A percentile compares a stretch with the other conserved stretches of the same genome.
Conservation (phyloP, 2,113 vertebrate genomes). For the Eulemur macaco region DNA sequence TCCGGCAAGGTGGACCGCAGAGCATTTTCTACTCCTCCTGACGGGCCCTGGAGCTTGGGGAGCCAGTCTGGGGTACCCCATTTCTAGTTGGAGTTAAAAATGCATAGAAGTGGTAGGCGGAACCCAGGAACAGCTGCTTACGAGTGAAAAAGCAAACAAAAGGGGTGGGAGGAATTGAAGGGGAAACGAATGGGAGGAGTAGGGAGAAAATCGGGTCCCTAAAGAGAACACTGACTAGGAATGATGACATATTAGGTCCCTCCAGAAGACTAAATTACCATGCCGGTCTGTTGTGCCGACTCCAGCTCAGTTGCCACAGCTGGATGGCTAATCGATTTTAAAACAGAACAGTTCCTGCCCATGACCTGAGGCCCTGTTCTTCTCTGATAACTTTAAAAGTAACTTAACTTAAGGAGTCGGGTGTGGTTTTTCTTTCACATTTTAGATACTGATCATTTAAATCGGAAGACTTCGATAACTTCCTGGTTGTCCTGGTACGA, state of each 20-base stretch:
- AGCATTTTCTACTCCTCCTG: background rate
- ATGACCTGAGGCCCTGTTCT: background rate
- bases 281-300: background rate
- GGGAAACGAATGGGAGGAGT: background rate
- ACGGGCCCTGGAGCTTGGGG: background rate
- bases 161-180: background rate
- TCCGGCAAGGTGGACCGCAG: background rate
- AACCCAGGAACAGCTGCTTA: background rate
- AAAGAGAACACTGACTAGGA: background rate
- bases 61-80: background rate
- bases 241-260: background rate
- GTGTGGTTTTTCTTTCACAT: conserved; percentile 37
- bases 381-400: conserved; percentile 22
- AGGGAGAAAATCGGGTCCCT: background rate
- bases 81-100: background rate
- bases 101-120: background rate
- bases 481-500: background rate
- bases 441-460: background rate
- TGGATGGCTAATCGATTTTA: background rate
- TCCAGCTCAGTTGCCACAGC: background rate
- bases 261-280: background rate
- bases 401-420: conserved; percentile 32
- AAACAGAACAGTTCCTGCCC: background rate
- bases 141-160: background rate
- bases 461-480: background rate